These are phyloP conservation scores for Oreortyx pictus DNA, from an alignment of 2,797 vertebrate genomes.

Conservation along the genomic window DNA sequence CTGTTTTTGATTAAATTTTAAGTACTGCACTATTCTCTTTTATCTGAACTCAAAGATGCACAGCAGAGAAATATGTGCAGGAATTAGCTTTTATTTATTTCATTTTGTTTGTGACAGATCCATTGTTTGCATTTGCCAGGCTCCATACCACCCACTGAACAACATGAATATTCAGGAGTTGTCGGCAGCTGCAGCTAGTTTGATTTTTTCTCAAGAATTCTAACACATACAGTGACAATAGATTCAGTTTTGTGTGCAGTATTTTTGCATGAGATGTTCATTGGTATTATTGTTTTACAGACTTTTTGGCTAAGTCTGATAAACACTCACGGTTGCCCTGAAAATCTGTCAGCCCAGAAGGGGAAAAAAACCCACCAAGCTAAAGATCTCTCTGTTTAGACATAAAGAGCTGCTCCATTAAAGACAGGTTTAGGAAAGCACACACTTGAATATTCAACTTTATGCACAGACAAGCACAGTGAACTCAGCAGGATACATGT, in stretches of 20 bases:
- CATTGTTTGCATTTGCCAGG: constrained; percentile 51
- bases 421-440: neutral
- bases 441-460: neutral
- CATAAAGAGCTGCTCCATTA: neutral
- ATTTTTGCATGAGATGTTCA: neutral
- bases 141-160: constrained; percentile 32
- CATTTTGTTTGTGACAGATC: constrained; percentile 34
- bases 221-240: neutral
- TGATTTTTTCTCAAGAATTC: constrained; percentile 31
- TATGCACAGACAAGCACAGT: neutral
- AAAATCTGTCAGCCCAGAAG: neutral
- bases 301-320: neutral
- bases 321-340: neutral
- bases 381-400: neutral
- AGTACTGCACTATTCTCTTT: neutral
- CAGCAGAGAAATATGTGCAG: constrained; percentile 6
- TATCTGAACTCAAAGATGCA: constrained; percentile 27
- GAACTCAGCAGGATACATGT: neutral
- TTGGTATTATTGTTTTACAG: neutral
- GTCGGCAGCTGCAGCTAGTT: constrained; percentile 38
- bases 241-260: constrained; percentile 8
- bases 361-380: neutral
- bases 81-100: constrained; percentile 49
- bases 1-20: constrained; percentile 24
- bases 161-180: constrained; percentile 61